Conservation (phyloP, 2,797 vertebrate genomes). For the Taenioides sp. region DNA sequence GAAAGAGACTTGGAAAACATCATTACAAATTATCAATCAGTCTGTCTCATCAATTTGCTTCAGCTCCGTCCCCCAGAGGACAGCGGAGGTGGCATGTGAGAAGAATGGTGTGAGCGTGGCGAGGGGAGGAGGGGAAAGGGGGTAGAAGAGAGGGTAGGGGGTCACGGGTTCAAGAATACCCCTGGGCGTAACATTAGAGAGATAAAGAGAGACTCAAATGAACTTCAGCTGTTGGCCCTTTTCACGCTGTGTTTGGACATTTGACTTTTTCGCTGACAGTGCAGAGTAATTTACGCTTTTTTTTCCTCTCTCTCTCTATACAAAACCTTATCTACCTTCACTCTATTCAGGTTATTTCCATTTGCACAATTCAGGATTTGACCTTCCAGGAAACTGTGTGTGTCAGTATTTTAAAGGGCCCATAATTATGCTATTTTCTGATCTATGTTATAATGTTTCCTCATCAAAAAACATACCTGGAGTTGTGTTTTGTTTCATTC, state of each 20-base stretch:
- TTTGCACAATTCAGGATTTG: constrained; percentile 21
- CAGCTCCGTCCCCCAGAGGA: constrained; percentile 18
- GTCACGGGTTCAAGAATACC: constrained; percentile 45
- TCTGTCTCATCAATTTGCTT: constrained; percentile 43
- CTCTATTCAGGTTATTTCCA: constrained; percentile 22
- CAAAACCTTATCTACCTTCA: constrained; percentile 15
- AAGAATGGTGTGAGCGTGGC: constrained; percentile 9
- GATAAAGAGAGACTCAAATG: constrained; percentile 35
- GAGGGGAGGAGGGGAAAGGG: background rate
- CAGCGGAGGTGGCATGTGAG: constrained; percentile 8
- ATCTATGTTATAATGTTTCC: too few relatives aligned
- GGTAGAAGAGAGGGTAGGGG: background rate
- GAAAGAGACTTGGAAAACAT: too few relatives aligned
- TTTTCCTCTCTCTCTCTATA: background rate
- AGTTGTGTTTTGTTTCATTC: too few relatives aligned
- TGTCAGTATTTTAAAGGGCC: constrained; percentile 21
- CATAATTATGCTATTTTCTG: too few relatives aligned
- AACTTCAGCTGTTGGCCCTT: constrained; percentile 28
- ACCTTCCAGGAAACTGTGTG: constrained; percentile 16
- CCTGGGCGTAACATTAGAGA: constrained; percentile 35
- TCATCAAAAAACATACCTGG: too few relatives aligned
- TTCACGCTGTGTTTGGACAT: constrained; percentile 20
- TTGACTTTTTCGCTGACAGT: constrained; percentile 11
- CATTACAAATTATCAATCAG: too few relatives aligned
- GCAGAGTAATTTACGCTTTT: constrained; percentile 7